A percentile compares a stretch with the other conserved stretches of the same genome.
phyloP scores from a whole-genome alignment of 2,113 vertebrate genomes.

The Gracilinanus agilis region DNA sequence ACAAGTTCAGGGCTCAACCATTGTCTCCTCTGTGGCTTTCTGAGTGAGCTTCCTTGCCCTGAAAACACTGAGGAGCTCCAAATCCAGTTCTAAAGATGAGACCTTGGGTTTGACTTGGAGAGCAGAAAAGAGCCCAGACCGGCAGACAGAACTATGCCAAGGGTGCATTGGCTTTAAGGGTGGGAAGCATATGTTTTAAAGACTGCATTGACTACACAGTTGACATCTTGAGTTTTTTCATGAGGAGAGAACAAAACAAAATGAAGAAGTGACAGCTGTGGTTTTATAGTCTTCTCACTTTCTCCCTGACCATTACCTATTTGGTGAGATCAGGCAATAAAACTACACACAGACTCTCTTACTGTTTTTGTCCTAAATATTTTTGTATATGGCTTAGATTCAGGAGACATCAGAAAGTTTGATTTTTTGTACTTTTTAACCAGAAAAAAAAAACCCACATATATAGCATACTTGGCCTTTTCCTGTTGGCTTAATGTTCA shows the following conservation, averaged over 20 bases:
- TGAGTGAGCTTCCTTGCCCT: background rate
- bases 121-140: constrained; percentile 25
- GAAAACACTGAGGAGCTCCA: constrained; percentile 8
- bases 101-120: constrained; percentile 17
- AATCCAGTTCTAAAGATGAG: constrained; percentile 38
- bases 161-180: background rate
- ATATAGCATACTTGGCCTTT: constrained; percentile 31
- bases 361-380: background rate
- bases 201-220: background rate
- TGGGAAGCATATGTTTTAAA: background rate
- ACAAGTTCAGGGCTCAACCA: too few species aligned
- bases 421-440: background rate
- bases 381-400: background rate
- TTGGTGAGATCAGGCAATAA: background rate
- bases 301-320: background rate
- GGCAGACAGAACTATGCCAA: background rate
- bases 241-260: background rate
- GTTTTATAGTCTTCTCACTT: background rate
- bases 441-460: constrained; percentile 39
- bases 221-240: constrained; percentile 9
- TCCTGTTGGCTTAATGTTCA: constrained; percentile 38
- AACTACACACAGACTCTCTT: background rate
- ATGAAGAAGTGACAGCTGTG: background rate
- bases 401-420: constrained; percentile 22
- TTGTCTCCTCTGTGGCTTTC: constrained; percentile 23